Base-by-base conservation (phyloP, 2,888 invertebrate species). In the Mermis nigrescens region DNA sequence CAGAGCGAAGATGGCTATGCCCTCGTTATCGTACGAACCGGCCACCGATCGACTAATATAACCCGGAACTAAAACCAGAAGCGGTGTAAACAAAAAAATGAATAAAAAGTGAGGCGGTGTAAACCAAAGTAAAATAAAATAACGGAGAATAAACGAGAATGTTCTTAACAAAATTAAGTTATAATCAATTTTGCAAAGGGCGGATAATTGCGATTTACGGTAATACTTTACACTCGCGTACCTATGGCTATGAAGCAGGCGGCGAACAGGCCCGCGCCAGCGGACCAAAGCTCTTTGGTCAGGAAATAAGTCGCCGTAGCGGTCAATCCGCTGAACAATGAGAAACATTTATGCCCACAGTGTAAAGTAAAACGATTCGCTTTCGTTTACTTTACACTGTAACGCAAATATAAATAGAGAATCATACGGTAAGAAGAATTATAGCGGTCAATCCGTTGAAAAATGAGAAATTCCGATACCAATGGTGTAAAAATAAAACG, bases 11-110 rank as follows among this genome's bases (percentile, higher is more conserved):
- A 99, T 99, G 57, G 98, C 98, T 72, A 99, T 98, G 64, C 98
- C 98, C 77, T 99, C 98, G 77, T 98, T 99, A 73, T 99, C 98
- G 74, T 98, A 98, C 69, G 94, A 95, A 29, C 98, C 98, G 32
- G 98, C 98, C 19, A 98, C 98, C 0, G 98, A 98, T 62, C 98
- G 81, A 71, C 92, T 94, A 66, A 98, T 98, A 76, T 98, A 98
- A 59, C 98, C 98, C 53, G 98, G 98, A 38, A 95, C 87, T 77
- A 68, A 59, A 63, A 61, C 24, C 27, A 58, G 52, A 60, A 38
- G 12, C 38, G 19, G 7, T 38, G n/a, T 12, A 38, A 38, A 19
- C 19, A 38, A 38, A 38, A 38, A 38, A 38, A 38, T 38, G 38
- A 19, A 38, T 12, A 38, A 38, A 48, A 48, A n/a, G 12, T 48